These are phyloP conservation scores for Caenorhabditis latens DNA, from an alignment of 1,140 invertebrate genomes.

Conservation along the genomic window DNA sequence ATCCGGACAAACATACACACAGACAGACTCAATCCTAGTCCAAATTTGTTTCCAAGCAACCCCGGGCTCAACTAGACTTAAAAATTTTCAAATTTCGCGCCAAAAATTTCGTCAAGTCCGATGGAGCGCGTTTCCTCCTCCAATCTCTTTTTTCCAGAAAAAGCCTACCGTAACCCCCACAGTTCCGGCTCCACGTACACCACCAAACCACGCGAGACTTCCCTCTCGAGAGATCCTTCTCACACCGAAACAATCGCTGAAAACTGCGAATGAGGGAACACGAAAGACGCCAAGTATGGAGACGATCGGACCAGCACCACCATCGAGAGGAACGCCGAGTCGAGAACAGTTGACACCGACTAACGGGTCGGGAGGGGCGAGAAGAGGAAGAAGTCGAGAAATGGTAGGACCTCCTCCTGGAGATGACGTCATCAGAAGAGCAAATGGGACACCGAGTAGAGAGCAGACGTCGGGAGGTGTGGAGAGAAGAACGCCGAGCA, in stretches of 20 bases:
- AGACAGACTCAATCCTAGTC: too few species aligned
- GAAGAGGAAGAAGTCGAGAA: background rate
- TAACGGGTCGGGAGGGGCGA: background rate
- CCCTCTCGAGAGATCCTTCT: conserved; percentile 1
- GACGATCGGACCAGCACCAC: background rate
- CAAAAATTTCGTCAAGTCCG: too few species aligned
- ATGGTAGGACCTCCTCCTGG: background rate
- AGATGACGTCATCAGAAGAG: background rate
- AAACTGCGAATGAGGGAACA: conserved; percentile 15
- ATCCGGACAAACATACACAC: too few species aligned
- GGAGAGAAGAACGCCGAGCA: conserved; percentile 9
- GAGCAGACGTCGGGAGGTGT: background rate
- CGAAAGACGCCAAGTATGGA: background rate
- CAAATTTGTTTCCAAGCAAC: too few species aligned
- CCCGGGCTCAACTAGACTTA: too few species aligned
- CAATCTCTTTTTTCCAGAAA: background rate
- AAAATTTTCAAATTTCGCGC: too few species aligned
- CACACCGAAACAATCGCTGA: conserved; percentile 23
- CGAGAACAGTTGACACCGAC: too few species aligned
- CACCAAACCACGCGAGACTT: background rate
- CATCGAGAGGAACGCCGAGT: too few species aligned
- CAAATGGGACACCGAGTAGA: background rate
- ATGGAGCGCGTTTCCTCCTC: background rate
- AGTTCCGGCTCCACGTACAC: background rate
- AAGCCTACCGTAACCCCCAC: background rate